These are phyloP conservation scores for Craterocephalus amniculus DNA, from an alignment of 2,797 vertebrate species.

Conservation along the genomic window DNA sequence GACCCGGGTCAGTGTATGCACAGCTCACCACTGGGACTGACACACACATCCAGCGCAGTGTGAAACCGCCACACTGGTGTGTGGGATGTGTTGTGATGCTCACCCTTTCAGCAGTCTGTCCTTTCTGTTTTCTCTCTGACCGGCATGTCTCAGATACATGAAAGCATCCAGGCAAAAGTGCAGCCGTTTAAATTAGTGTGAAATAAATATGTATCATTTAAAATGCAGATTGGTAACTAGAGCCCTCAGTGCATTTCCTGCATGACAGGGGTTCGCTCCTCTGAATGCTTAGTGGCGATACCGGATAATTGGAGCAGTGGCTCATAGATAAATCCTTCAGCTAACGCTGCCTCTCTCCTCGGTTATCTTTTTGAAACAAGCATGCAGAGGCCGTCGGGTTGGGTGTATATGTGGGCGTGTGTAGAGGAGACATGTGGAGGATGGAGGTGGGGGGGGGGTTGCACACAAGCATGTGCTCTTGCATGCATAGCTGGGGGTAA, in stretches of 20 bases:
- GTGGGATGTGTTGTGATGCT: conserved; percentile 10
- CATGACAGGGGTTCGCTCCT: conserved; percentile 57
- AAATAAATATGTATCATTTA: conserved; percentile 53
- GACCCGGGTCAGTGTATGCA: conserved; percentile 65
- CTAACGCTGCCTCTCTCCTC: conserved; percentile 51
- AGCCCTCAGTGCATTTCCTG: conserved; percentile 59
- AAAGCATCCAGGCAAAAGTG: conserved; percentile 16
- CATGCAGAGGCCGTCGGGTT: conserved; percentile 57
- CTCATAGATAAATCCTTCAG: conserved; percentile 73
- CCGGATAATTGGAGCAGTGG: conserved; percentile 78
- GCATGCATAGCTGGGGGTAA: conserved; percentile 62
- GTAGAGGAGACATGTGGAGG: conserved; percentile 13
- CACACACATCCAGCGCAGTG: conserved; percentile 29
- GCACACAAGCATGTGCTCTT: conserved; percentile 46
- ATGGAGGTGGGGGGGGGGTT: neutral
- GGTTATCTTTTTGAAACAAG: conserved; percentile 77
- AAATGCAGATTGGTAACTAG: conserved; percentile 46
- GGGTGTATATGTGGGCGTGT: conserved; percentile 29
- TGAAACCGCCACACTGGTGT: conserved; percentile 22
- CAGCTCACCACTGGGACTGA: conserved; percentile 61
- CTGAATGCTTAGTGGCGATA: conserved; percentile 74
- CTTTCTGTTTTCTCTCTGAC: neutral
- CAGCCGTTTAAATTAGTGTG: conserved; percentile 44
- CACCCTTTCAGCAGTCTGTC: conserved; percentile 5
- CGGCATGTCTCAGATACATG: conserved; percentile 18